Evolutionary conservation across 2,797 vertebrate genomes (phyloP), one percentile per base, ranked within the genome.

Genomic region (Amniataba percoides): DNA sequence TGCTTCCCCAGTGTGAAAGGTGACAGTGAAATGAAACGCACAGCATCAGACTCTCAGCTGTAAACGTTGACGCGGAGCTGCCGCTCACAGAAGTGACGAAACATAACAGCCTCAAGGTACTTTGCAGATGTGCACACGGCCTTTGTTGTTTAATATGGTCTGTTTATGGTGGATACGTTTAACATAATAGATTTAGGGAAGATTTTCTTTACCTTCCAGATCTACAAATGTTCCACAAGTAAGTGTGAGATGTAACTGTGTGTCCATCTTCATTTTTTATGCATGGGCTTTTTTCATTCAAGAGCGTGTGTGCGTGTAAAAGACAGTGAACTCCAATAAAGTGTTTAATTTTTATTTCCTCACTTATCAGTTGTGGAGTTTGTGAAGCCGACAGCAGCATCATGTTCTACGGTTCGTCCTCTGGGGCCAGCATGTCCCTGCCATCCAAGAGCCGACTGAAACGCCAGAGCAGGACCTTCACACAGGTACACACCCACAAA

Each of bases 381-480:
- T 62, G 65, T 90, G 83, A 78, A 82, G 31, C 57, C 71, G 76
- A 75, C 77, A 61, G 72, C 83, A 68, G 59, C 94, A 84, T 83
- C 66, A 97, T 99, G 98, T 99, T 99, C 74, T 98, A 99, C 87
- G 97, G 97, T 79, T 96, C 97, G 8, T 96, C 97, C 1, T 96
- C 97, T 7, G 93, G 94, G 91, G 95, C 97, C 82, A 94, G 94
- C 89, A 97, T 97, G 98, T 96, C 97, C 80, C 96, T 98, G 0
- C 97, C 97, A 0, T 96, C 96, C 88, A 99, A 98, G 93, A 96
- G 78, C 91, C 97, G 96, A 19, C 93, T 98, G 80, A 98, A 97
- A 90, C 96, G 97, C 16, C 97, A 98, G 94, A 95, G 97, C 90
- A 96, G 96, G 51, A 96, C 97, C 64, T 95, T 99, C 80, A 97